Conservation (phyloP, 2,888 invertebrate species). For the Alitta virens region DNA sequence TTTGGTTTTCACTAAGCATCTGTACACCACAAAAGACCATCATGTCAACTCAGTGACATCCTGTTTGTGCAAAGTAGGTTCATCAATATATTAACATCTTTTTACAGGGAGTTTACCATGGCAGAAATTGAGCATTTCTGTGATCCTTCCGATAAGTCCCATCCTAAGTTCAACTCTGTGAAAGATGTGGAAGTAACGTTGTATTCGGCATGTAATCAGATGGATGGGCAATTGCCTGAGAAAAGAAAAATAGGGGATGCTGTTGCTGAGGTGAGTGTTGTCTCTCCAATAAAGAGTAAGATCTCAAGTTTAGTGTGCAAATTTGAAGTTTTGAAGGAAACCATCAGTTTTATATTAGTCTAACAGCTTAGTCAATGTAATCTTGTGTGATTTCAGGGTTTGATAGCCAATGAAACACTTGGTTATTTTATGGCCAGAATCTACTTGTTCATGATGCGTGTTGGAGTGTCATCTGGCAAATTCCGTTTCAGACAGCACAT, state of each 20-base stretch:
- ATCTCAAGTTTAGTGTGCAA: too few species aligned
- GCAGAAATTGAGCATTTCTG: slow-evolving; percentile 99
- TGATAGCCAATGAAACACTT: slow-evolving; percentile 94
- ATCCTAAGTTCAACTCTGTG: slow-evolving; percentile 81
- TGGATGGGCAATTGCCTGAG: slow-evolving; percentile 89
- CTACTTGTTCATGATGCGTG: slow-evolving; percentile 78
- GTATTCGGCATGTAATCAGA: slow-evolving; percentile 95
- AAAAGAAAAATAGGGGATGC: slow-evolving; percentile 81
- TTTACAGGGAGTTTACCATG: slow-evolving; percentile 92
- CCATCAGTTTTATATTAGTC: too few species aligned
- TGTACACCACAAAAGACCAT: too few species aligned
- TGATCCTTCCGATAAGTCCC: slow-evolving; percentile 77
- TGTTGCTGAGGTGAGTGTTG: slow-evolving; percentile 60
- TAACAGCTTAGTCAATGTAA: too few species aligned
- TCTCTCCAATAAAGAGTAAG: too few species aligned
- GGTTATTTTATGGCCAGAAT: slow-evolving; percentile 98
- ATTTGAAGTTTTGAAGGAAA: too few species aligned
- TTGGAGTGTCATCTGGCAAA: slow-evolving; percentile 82
- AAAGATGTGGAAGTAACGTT: slow-evolving; percentile 75
- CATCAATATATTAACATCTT: too few species aligned
- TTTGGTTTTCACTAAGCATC: not conserved
- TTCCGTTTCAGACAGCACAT: slow-evolving; percentile 97
- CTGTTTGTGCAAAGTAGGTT: not conserved
- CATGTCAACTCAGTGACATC: too few species aligned
- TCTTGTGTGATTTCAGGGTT: slow-evolving; percentile 45